Evolutionary conservation across 1,140 invertebrate genomes (phyloP).

Genomic region (Choristoneura fumiferana): DNA sequence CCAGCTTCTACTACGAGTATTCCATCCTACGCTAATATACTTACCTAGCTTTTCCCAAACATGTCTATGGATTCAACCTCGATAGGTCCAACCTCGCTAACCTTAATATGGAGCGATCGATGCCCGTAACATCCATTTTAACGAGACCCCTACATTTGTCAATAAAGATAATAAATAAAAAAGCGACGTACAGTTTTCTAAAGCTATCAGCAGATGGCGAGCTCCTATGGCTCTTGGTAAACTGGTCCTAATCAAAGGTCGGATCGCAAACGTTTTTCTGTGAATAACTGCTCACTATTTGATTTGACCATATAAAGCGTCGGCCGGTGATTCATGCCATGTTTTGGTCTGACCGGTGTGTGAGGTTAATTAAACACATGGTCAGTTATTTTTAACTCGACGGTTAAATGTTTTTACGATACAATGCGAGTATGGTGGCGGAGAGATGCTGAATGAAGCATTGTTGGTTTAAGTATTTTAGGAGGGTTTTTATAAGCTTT

Average conservation of each 20-base stretch:
- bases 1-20: too few relatives aligned
- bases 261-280: conserved; percentile 34
- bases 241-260: conserved; percentile 33
- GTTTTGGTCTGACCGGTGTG: conserved; percentile 1
- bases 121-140: not conserved
- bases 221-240: not conserved
- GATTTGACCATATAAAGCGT: conserved; percentile 54
- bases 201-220: conserved; percentile 14
- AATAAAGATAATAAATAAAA: conserved; percentile 16
- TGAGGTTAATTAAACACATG: conserved; percentile 16
- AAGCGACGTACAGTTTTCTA: not conserved
- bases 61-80: not conserved
- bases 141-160: not conserved
- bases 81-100: conserved; percentile 1
- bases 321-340: conserved; percentile 36
- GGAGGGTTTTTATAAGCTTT: too few relatives aligned
- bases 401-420: conserved; percentile 10
- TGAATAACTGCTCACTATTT: conserved; percentile 39
- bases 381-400: conserved; percentile 13
- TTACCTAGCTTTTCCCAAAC: conserved; percentile 3
- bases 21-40: too few relatives aligned
- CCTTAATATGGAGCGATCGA: not conserved
- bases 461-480: too few relatives aligned
- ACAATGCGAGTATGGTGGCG: not conserved
- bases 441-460: too few relatives aligned